Base-by-base conservation (phyloP, 2,888 invertebrate species). In the Drosophila fulvimacula region DNA sequence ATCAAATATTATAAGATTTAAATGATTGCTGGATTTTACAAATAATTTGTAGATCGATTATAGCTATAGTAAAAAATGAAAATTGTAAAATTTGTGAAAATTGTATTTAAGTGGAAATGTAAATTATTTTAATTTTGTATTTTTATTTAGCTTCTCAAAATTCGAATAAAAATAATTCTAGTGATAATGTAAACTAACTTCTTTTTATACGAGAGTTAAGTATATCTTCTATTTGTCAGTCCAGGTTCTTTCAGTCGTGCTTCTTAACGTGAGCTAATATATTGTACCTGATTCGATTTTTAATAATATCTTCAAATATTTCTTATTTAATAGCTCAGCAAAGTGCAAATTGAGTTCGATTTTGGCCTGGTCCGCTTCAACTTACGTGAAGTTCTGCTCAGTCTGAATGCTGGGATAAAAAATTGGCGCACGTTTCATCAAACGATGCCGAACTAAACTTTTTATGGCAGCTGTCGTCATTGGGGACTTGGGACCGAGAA, bases 381-480 rank as follows among this genome's bases (percentile, higher is more conserved):
- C 75, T 36, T 44, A 62, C 62, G 68, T 39, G 64, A 52, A 59
- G 58, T 44, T 52, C 49, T 24, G 59, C 49, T 30, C 57, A 56
- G 30, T 53, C 36, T 38, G 27, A 49, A 38, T 21, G 36, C 46
- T 41, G 46, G 65, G 56, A 71, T 73, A 83, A 84, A 87, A 89
- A 87, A 87, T 78, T 87, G 83, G 68, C 58, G 70, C 83, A 83
- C 89, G 83, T 89, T 79, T 89, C 76, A 81, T 87, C 82, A 84
- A 87, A 84, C 81, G 84, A 74, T 63, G 76, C 69, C 61, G 69
- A 81, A 75, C 77, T 83, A 80, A 81, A 81, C 71, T 81, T 84
- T 85, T 85, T 89, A 85, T 85, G 85, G 90, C 90, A 85, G 90
- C 81, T 88, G 90, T 71, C 77, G 82, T 79, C 90, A 75, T 77